Percentiles rank a stretch among this genome's conserved stretches.
phyloP scores from a whole-genome alignment of 2,113 vertebrate species.

The Meleagris gallopavo region DNA sequence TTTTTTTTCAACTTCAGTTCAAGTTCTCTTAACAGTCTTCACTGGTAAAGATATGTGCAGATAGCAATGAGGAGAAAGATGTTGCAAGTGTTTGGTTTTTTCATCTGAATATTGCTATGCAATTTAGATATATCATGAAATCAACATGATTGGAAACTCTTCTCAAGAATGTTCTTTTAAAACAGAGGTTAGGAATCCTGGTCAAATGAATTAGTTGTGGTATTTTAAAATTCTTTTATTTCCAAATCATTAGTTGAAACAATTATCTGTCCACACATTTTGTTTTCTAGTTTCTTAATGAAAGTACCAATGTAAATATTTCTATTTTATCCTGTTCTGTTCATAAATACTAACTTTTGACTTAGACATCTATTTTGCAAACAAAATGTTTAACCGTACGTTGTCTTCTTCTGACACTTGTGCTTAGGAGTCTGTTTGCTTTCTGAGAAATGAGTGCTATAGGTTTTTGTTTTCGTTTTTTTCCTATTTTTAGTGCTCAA shows the following conservation, averaged over 20 bases:
- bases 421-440: neutral
- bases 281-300: neutral
- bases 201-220: neutral
- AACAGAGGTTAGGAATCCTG: neutral
- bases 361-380: neutral
- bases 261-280: neutral
- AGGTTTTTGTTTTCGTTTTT: neutral
- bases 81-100: neutral
- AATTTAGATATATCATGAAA: slow-evolving; percentile 1
- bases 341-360: neutral
- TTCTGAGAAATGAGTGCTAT: neutral
- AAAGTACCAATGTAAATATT: neutral
- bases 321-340: neutral
- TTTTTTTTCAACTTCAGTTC: neutral
- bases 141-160: neutral
- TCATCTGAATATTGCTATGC: neutral
- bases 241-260: neutral
- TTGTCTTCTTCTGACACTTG: neutral
- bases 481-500: neutral
- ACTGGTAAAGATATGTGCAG: neutral
- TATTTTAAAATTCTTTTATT: neutral
- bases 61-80: neutral
- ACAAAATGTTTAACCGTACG: neutral
- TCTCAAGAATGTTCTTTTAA: slow-evolving; percentile 8
- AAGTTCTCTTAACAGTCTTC: neutral